Evolutionary conservation across 2,797 vertebrate genomes (phyloP).

Genomic region (Esox lucius): DNA sequence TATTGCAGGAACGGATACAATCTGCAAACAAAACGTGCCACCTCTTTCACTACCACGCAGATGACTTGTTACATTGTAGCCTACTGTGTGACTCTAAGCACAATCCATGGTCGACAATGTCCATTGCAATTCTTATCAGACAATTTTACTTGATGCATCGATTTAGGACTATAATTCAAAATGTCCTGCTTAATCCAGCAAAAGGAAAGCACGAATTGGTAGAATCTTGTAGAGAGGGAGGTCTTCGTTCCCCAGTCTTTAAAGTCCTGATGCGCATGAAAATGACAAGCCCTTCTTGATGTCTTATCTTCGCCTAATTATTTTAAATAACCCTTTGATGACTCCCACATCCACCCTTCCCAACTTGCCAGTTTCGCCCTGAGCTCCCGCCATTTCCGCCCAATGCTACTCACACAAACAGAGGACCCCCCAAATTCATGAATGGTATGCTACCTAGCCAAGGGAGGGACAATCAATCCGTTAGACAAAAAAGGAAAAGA

Average conservation of each 20-base stretch:
- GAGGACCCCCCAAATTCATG: constrained; percentile 68
- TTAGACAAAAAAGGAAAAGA: constrained; percentile 46
- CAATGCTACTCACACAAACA: constrained; percentile 70
- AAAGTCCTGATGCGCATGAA: constrained; percentile 65
- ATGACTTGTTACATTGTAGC: constrained; percentile 74
- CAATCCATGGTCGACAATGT: constrained; percentile 36
- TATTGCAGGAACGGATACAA: constrained; percentile 39
- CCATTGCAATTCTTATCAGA: constrained; percentile 10
- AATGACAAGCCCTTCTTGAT: constrained; percentile 50
- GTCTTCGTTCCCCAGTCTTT: constrained; percentile 20
- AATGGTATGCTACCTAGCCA: constrained; percentile 75
- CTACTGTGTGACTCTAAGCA: constrained; percentile 41
- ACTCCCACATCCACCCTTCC: constrained; percentile 41
- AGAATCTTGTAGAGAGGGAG: constrained; percentile 53
- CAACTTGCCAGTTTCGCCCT: constrained; percentile 71
- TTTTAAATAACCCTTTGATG: constrained; percentile 44
- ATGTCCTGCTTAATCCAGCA: constrained; percentile 36
- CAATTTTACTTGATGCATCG: constrained; percentile 14
- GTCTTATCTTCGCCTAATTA: constrained; percentile 33
- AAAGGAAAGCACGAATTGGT: constrained; percentile 43
- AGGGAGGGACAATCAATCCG: constrained; percentile 74
- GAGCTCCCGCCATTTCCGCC: constrained; percentile 77
- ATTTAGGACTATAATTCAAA: constrained; percentile 39
- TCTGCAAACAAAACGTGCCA: constrained; percentile 54
- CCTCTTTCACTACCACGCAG: constrained; percentile 55